Base-by-base conservation (phyloP, 2,888 invertebrate genomes). In the Drosophila affinis region DNA sequence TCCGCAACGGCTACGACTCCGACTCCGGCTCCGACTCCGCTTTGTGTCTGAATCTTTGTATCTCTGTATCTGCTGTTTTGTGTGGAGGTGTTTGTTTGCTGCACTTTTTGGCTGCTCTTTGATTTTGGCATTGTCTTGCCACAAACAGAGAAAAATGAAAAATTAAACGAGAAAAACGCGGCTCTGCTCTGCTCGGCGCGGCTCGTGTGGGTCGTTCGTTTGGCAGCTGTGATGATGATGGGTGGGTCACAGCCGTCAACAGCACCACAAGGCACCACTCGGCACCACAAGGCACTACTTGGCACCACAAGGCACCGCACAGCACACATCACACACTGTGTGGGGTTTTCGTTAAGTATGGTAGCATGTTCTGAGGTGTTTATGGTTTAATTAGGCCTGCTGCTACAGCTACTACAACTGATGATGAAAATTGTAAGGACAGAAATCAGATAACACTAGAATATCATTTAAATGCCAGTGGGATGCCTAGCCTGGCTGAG, bases 321-420 rank as follows among this genome's bases (percentile, higher is more conserved):
- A 27, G 7, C 27, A 27, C 27, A 27, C 7, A 27, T 6, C 39
- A 56, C 32, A 27, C 21, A 18, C 47, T 73, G 85, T 81, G 78
- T 82, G 80, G 77, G 77, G 72, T 75, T 57, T 48, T 64, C 74
- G 69, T 79, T 85, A 70, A 83, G 82, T 72, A 75, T 75, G 75
- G 87, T 85, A 88, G 84, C 87, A 77, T 74, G 87, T 68, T 77
- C 77, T 74, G 73, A 88, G 75, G 87, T 85, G 89, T 85, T 85
- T 85, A 85, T 88, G 77, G 81, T 86, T 84, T 77, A 88, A 84
- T 88, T 81, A 88, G 72, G 78, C 58, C 55, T 47, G 48, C 39
- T 59, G 44, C 27, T 27, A 44, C 39, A 32, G 44, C 27, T 7
- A 7, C 27, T 27, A 7, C 27, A 7, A 9, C 7, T 7, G 6